Conservation (phyloP, 2,888 invertebrate genomes). For the Aphidius colemani region DNA sequence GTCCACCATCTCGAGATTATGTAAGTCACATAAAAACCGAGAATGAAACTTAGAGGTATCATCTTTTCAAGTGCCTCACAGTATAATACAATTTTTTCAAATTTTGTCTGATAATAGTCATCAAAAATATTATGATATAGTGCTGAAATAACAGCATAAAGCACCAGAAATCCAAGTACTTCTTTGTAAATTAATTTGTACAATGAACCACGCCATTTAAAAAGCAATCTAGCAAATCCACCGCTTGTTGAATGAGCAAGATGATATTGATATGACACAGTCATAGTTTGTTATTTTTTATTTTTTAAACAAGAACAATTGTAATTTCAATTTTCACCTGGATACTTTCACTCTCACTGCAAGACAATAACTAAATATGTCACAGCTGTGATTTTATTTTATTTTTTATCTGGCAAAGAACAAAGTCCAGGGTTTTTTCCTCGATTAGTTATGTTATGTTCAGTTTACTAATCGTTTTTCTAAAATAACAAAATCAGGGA, state of each 20-base stretch:
- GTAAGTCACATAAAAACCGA: conserved; percentile 68
- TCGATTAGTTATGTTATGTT: too few relatives aligned
- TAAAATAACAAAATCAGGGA: too few relatives aligned
- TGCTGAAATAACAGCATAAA: conserved; percentile 62
- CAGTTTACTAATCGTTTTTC: too few relatives aligned
- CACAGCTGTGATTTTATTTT: too few relatives aligned
- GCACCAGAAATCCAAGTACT: conserved; percentile 61
- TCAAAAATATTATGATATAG: conserved; percentile 63
- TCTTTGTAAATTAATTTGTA: conserved; percentile 66
- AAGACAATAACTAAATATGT: too few relatives aligned
- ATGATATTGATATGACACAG: conserved; percentile 66
- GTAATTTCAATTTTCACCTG: conserved; percentile 15
- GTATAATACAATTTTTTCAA: conserved; percentile 64
- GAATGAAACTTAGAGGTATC: conserved; percentile 66
- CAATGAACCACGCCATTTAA: conserved; percentile 66
- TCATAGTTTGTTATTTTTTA: conserved; percentile 55
- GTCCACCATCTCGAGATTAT: conserved; percentile 67
- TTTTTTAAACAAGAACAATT: conserved; percentile 24
- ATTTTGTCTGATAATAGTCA: conserved; percentile 61
- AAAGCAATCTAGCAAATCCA: conserved; percentile 64
- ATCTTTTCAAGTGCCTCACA: conserved; percentile 64
- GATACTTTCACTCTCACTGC: too few relatives aligned
- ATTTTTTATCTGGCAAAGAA: too few relatives aligned
- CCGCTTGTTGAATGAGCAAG: conserved; percentile 66
- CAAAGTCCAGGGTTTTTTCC: too few relatives aligned